A percentile compares a stretch with the other conserved stretches of the same genome.
These are phyloP conservation scores for Xestia xanthographa DNA, from an alignment of 2,888 invertebrate genomes.

Conservation along the genomic window DNA sequence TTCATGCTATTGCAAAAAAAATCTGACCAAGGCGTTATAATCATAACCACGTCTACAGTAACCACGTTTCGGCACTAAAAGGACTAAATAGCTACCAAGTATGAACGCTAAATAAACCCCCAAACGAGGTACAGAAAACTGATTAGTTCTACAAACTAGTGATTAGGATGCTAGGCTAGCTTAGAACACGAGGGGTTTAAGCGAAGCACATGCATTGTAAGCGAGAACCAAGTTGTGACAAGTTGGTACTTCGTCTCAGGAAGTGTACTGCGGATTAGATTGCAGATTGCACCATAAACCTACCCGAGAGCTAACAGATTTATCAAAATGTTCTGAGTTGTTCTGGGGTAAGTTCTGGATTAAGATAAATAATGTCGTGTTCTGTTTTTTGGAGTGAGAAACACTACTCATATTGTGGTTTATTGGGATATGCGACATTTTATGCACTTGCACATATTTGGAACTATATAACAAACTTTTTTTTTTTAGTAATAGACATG, in stretches of 20 bases:
- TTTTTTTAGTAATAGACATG: no score
- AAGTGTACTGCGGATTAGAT: slow-evolving; percentile 80
- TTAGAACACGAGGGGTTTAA: slow-evolving; percentile 49
- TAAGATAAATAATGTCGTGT: slow-evolving; percentile 6
- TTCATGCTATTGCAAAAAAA: not conserved
- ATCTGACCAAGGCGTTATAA: not conserved
- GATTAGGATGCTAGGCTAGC: slow-evolving; percentile 40
- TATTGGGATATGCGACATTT: not conserved
- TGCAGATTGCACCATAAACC: slow-evolving; percentile 79
- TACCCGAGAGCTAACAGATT: slow-evolving; percentile 73
- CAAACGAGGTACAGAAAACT: slow-evolving; percentile 44
- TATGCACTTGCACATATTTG: no score
- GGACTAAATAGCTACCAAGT: not conserved
- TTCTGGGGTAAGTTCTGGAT: slow-evolving; percentile 20
- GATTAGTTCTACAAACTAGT: slow-evolving; percentile 55
- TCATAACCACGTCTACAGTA: not conserved
- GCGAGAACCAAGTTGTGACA: slow-evolving; percentile 73
- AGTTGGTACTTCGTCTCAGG: slow-evolving; percentile 78
- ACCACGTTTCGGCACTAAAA: not conserved
- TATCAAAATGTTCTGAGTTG: slow-evolving; percentile 69
- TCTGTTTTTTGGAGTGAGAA: not conserved
- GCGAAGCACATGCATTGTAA: slow-evolving; percentile 70
- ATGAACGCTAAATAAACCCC: slow-evolving; percentile 14
- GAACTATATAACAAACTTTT: no score
- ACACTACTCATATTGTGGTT: not conserved